Conservation (phyloP, 2,797 vertebrate genomes). For the Poliocrania exsul region DNA sequence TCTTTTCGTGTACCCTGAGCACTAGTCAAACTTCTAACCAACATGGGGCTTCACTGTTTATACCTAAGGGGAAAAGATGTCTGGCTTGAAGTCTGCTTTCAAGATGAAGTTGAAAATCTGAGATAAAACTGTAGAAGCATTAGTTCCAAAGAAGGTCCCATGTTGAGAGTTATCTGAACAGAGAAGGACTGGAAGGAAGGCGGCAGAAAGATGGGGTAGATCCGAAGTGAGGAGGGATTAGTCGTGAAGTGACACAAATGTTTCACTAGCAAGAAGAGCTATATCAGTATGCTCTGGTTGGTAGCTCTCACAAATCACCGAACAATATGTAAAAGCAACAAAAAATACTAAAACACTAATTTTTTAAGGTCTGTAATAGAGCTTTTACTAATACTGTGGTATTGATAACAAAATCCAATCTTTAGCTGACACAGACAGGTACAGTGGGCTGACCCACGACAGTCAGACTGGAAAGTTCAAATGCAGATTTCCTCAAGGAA, state of each 20-base stretch:
- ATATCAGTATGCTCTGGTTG: not conserved
- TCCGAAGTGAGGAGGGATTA: fast-evolving
- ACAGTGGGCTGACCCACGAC: not conserved
- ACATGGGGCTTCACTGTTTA: not conserved
- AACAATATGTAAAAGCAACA: not conserved
- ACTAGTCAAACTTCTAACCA: not conserved
- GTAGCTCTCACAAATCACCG: not conserved
- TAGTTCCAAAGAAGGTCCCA: not conserved
- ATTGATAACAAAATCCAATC: not conserved
- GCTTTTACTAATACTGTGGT: not conserved
- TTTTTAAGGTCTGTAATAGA: not conserved
- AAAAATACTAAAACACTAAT: not conserved
- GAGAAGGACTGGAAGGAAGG: not conserved
- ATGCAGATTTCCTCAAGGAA: not conserved
- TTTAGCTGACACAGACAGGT: not conserved
- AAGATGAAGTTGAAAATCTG: not conserved
- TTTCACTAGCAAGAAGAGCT: not conserved
- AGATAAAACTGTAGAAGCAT: not conserved
- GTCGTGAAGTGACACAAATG: not conserved
- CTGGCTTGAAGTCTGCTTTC: not conserved
- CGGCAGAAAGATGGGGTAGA: not conserved
- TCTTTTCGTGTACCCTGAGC: not conserved
- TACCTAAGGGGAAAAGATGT: not conserved
- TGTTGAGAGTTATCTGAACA: not conserved
- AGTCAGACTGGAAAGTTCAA: not conserved